phyloP scores from a whole-genome alignment of 2,113 vertebrate species.

The Xenotilapia longispinis region DNA sequence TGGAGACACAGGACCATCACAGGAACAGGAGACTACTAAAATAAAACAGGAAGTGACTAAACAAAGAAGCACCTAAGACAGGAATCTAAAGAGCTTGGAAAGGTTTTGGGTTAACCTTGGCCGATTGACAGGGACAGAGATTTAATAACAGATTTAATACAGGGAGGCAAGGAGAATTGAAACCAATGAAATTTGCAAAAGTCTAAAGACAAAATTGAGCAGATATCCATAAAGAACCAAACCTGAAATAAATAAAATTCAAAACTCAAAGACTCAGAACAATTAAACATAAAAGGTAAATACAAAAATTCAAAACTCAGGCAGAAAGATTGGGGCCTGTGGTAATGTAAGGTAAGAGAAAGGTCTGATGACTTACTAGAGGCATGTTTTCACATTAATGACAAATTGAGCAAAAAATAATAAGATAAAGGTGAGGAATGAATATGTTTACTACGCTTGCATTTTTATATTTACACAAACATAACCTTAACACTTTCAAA shows the following conservation, averaged over 20 bases:
- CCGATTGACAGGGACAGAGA: background rate
- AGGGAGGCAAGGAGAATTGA: background rate
- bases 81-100: background rate
- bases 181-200: background rate
- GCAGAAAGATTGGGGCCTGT: background rate
- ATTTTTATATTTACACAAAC: background rate
- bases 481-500: background rate
- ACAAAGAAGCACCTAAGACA: background rate
- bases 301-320: background rate
- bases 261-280: background rate
- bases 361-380: background rate
- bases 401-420: background rate
- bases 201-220: background rate
- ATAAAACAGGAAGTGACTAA: background rate
- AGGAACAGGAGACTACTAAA: background rate
- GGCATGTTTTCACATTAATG: background rate
- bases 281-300: background rate
- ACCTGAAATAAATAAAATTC: background rate
- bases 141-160: background rate
- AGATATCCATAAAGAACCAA: background rate
- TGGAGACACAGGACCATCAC: rapidly evolving
- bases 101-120: background rate
- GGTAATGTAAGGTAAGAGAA: background rate
- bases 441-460: background rate
- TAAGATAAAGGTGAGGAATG: background rate